A percentile compares a stretch with the other conserved stretches of the same genome.
phyloP scores from a whole-genome alignment of 1,140 invertebrate genomes.

The Nephila pilipes region DNA sequence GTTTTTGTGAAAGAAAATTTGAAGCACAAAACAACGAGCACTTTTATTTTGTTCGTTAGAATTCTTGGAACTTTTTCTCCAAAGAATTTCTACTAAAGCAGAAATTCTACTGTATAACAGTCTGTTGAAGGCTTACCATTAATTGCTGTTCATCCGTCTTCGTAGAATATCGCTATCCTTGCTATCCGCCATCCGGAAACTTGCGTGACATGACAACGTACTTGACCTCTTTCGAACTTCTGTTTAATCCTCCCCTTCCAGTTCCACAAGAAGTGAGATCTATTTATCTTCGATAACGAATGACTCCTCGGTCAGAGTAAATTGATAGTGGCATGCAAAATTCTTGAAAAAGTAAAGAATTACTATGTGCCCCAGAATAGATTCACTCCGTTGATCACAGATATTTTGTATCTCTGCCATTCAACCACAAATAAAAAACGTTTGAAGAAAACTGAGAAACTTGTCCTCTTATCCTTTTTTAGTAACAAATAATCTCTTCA shows the following conservation, averaged over 20 bases:
- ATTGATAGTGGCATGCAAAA: slow-evolving; percentile 5
- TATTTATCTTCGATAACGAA: slow-evolving; percentile 3
- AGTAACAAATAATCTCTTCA: too few relatives aligned
- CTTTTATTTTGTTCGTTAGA: too few relatives aligned
- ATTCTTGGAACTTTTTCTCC: too few relatives aligned
- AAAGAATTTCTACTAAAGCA: too few relatives aligned
- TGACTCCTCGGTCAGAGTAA: background rate
- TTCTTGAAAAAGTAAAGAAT: background rate
- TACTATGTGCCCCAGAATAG: background rate
- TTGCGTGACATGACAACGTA: background rate
- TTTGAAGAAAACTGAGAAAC: too few relatives aligned
- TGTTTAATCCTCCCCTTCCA: background rate
- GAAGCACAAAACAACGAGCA: too few relatives aligned
- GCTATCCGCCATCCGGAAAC: background rate
- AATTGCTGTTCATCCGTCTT: background rate
- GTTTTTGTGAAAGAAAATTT: too few relatives aligned
- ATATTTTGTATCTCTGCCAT: too few relatives aligned
- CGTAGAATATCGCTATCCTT: background rate
- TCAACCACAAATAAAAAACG: too few relatives aligned
- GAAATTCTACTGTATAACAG: background rate
- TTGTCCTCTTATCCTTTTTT: too few relatives aligned
- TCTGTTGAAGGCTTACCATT: background rate
- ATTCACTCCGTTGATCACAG: too few relatives aligned
- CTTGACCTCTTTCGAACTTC: background rate
- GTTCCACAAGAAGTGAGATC: background rate